Percentiles rank a stretch among this genome's conserved stretches.
Conservation (phyloP, 2,113 vertebrate genomes). For the Thomomys bottae region DNA sequence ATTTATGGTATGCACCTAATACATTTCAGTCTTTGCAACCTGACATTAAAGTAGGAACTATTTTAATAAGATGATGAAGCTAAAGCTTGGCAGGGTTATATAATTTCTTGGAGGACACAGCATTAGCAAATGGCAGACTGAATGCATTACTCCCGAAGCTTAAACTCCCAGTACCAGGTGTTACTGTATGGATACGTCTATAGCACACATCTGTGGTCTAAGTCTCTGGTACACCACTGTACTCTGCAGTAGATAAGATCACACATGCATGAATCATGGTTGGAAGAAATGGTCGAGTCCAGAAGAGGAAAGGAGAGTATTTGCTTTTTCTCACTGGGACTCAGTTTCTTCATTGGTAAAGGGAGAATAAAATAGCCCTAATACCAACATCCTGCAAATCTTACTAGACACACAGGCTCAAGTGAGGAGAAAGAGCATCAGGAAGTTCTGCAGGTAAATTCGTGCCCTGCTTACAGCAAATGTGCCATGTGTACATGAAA, state of each 20-base stretch:
- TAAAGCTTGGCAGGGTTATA: background rate
- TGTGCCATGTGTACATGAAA: background rate
- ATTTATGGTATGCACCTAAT: background rate
- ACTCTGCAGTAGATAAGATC: background rate
- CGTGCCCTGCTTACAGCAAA: background rate
- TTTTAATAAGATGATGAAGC: background rate
- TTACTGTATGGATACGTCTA: background rate
- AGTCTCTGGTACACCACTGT: background rate
- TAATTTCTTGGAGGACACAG: background rate
- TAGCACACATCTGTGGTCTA: accelerated
- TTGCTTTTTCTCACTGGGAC: background rate
- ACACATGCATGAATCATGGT: background rate
- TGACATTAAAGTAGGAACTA: background rate
- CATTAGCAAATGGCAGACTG: background rate
- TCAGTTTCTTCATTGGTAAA: conserved; percentile 28
- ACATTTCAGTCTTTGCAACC: background rate
- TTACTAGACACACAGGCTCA: background rate
- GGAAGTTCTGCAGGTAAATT: background rate
- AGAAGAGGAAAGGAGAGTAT: background rate
- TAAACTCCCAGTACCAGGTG: background rate
- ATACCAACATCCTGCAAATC: background rate
- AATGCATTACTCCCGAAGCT: background rate
- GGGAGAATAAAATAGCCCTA: background rate
- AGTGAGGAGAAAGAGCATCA: background rate
- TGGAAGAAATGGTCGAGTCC: background rate